Percentiles rank a stretch among this genome's conserved stretches.
These are phyloP conservation scores for Eciton burchellii DNA, from an alignment of 1,140 invertebrate genomes.

Conservation along the genomic window DNA sequence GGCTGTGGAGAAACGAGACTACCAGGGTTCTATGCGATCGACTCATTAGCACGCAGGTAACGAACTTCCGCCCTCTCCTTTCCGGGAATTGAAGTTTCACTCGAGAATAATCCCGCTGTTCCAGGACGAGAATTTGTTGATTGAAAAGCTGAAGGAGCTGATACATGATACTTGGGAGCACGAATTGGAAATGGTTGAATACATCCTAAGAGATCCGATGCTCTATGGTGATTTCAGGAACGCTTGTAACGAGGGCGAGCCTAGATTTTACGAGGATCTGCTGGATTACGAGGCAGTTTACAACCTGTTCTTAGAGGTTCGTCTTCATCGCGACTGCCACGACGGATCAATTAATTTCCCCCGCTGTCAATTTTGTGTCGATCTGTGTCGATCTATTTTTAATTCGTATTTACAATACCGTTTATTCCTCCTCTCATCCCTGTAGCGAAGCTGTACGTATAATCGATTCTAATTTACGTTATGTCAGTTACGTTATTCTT, in stretches of 20 bases:
- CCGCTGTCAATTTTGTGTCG: not conserved
- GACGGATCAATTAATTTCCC: not conserved
- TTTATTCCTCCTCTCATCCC: not conserved
- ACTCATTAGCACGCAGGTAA: slow-evolving; percentile 90
- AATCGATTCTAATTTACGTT: no score
- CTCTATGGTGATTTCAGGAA: slow-evolving; percentile 96
- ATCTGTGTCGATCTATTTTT: no score
- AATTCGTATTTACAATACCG: not conserved
- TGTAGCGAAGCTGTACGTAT: no score
- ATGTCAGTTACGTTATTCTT: no score
- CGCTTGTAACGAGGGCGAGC: slow-evolving; percentile 91
- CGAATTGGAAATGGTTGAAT: slow-evolving; percentile 87
- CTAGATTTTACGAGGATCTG: slow-evolving; percentile 94
- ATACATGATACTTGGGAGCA: slow-evolving; percentile 85
- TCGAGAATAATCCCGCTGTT: slow-evolving; percentile 8
- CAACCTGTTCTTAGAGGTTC: slow-evolving; percentile 93
- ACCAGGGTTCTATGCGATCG: slow-evolving; percentile 94
- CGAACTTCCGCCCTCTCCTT: slow-evolving; percentile 31
- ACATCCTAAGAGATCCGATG: slow-evolving; percentile 91
- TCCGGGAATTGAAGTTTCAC: not conserved
- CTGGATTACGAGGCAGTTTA: slow-evolving; percentile 95
- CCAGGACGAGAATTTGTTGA: slow-evolving; percentile 86
- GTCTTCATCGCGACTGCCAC: not conserved
- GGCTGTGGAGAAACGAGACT: slow-evolving; percentile 96
- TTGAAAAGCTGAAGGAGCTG: slow-evolving; percentile 84